Evolutionary conservation across 2,797 vertebrate species (phyloP), one percentile per base, ranked within the genome.

Genomic region (Todus mexicanus): DNA sequence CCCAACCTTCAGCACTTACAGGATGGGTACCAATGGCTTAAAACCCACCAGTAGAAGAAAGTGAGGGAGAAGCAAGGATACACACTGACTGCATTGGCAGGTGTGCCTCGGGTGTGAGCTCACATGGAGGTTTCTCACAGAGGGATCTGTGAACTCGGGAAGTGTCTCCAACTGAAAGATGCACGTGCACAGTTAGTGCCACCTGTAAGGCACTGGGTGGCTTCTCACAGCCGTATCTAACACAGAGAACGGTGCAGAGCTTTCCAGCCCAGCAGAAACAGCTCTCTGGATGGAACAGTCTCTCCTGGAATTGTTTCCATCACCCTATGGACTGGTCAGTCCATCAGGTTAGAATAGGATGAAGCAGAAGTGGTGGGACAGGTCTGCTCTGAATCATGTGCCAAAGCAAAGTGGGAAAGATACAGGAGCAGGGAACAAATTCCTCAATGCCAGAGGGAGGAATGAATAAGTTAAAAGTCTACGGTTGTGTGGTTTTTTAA

Each of bases 151-250:
- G 66, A 77, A 63, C 12, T 17, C 3, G 2, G 47, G 51, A 75
- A 25, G 7, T 13, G 7, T 57, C 21, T 75, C 42, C 54, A 83
- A 57, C 35, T 68, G 23, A 20, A 73, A 18, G 22, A 77, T 57
- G 25, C 19, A 40, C 0, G 0, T 38, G 22, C 31, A 29, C 6
- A 37, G 12, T 5, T 48, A 51, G 15, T 18, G 15, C 27, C 72
- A 64, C 10, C 29, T 70, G n/a, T 51, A 45, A 82, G 75, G 68
- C 48, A n/a, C 48, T 29, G 33, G 1, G 17, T 50, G 33, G 8
- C 5, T 90, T 90, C 37, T 73, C 12, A 86, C 69, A 82, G 66
- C 7, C 20, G 47, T 33, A 14, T 59, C 14, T n/a, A 72, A 20
- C 7, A 35, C 22, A 48, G 51, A 16, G 31, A 75, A 70, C 18